Evolutionary conservation across 2,888 invertebrate species (phyloP).

Genomic region (Amblyteles armatorius): DNA sequence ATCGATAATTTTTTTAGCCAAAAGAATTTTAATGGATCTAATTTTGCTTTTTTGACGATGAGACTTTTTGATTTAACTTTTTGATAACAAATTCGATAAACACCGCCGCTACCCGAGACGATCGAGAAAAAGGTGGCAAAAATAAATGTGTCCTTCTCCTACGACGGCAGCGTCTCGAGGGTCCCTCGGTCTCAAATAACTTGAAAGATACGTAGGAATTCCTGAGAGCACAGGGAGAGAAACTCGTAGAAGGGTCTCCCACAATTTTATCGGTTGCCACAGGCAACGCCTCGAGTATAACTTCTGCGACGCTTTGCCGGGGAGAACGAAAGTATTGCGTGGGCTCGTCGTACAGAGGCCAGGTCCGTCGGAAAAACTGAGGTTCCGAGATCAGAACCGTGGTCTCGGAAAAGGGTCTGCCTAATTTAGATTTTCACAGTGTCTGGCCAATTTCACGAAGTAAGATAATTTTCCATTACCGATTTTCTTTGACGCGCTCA

Average conservation of each 20-base stretch:
- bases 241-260: constrained; percentile 74
- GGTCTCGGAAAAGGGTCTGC: constrained; percentile 39
- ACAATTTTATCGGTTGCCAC: constrained; percentile 79
- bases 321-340: constrained; percentile 38
- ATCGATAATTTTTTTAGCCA: background rate
- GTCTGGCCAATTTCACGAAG: constrained; percentile 35
- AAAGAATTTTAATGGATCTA: background rate
- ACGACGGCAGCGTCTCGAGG: background rate
- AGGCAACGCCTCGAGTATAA: constrained; percentile 78
- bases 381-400: constrained; percentile 34
- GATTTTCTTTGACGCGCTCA: background rate
- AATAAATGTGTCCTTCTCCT: constrained; percentile 37
- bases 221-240: constrained; percentile 65
- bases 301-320: constrained; percentile 67
- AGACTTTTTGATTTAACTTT: background rate
- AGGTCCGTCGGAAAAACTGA: constrained; percentile 63
- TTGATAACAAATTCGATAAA: constrained; percentile 21
- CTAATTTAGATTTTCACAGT: constrained; percentile 41
- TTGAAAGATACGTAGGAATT: constrained; percentile 70
- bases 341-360: constrained; percentile 51
- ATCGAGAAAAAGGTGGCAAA: constrained; percentile 7
- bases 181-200: constrained; percentile 51
- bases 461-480: background rate
- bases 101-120: constrained; percentile 3
- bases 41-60: background rate